A percentile compares a stretch with the other conserved stretches of the same genome.
Evolutionary conservation across 2,888 invertebrate genomes (phyloP).

Genomic region (Synergus umbraculus): DNA sequence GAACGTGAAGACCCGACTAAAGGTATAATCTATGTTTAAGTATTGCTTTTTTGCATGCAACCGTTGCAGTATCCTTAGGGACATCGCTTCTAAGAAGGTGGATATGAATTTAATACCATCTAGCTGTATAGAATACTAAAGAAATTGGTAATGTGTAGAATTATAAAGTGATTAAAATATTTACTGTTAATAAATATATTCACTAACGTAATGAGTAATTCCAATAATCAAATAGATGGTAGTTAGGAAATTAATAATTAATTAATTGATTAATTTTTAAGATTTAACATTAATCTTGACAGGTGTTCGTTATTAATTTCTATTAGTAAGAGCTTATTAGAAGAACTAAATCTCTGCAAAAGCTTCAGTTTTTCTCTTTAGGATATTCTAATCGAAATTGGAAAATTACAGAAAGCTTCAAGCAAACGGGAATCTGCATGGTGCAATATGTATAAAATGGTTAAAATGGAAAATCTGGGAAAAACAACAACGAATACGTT

Average conservation of each 20-base stretch:
- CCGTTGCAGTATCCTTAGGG: background rate
- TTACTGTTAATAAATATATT: background rate
- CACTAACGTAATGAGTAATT: background rate
- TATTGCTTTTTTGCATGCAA: conserved; percentile 50
- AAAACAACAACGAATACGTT: background rate
- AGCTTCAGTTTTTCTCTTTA: background rate
- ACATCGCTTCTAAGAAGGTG: background rate
- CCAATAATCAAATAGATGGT: background rate
- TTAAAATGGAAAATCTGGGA: background rate
- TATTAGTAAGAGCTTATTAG: background rate
- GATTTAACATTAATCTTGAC: background rate
- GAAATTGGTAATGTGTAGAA: conserved; percentile 2
- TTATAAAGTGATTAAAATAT: background rate
- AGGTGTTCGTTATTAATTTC: background rate
- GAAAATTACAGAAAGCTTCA: background rate
- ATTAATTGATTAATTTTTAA: background rate
- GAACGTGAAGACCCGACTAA: conserved; percentile 71
- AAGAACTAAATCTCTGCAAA: background rate
- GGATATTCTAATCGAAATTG: background rate
- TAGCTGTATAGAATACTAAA: background rate
- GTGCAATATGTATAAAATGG: background rate
- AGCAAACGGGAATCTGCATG: background rate
- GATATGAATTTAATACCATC: background rate
- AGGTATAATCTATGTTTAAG: conserved; percentile 71
- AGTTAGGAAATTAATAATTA: background rate